Evolutionary conservation across 2,113 vertebrate genomes (phyloP).

Genomic region (Phalacrocorax pelagicus): DNA sequence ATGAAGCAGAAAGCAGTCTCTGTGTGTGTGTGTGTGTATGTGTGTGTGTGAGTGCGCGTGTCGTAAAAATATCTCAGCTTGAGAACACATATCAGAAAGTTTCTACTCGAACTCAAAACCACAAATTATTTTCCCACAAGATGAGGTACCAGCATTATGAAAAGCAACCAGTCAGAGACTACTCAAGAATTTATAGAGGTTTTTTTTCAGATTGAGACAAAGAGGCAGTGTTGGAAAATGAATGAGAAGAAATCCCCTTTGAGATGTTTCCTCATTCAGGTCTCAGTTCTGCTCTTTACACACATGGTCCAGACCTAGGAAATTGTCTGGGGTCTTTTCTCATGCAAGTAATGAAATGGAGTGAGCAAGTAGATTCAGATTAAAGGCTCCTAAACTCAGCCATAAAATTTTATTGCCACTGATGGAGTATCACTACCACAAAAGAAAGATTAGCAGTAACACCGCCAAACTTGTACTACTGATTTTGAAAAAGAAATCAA

Average conservation of each 20-base stretch:
- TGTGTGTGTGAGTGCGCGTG: not conserved
- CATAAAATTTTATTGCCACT: not conserved
- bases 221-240: not conserved
- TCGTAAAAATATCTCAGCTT: not conserved
- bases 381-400: not conserved
- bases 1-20: not conserved
- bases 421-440: not conserved
- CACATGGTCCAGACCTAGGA: not conserved
- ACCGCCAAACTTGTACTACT: not conserved
- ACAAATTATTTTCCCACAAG: slow-evolving; percentile 10
- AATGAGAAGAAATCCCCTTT: not conserved
- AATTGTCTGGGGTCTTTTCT: not conserved
- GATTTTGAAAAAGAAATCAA: not conserved
- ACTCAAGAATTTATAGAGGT: not conserved
- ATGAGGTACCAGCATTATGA: not conserved
- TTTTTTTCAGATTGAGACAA: not conserved
- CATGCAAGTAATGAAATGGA: not conserved
- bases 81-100: not conserved
- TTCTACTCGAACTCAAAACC: not conserved
- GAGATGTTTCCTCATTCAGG: not conserved
- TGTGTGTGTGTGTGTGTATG: not conserved
- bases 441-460: not conserved
- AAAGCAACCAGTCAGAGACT: not conserved
- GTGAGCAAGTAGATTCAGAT: not conserved
- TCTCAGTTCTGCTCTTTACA: not conserved